Evolutionary conservation across 2,797 vertebrate species (phyloP), one percentile per base, ranked within the genome.

Genomic region (Eulemur albifrons): DNA sequence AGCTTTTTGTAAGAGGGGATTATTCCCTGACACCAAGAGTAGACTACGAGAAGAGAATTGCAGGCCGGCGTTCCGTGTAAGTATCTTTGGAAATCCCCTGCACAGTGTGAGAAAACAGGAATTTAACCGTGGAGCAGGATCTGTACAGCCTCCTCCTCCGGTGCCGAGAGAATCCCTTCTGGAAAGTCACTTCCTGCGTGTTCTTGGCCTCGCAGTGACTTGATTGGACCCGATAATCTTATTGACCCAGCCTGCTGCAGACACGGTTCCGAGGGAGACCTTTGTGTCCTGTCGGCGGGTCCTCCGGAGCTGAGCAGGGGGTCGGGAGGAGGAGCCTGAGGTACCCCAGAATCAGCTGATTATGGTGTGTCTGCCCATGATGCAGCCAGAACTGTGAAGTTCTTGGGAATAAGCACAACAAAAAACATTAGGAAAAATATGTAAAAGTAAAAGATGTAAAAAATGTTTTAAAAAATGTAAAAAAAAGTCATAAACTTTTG

Each of bases 61-160:
- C 0, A 2, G 25, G 38, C 50, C 15, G 12, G 35, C 50, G 40
- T 12, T 57, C 12, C 30, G 30, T 35, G 4, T 14, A 40, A 5
- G 4, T 13, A 2, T 15, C 35, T 23, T 5, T 4, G 23, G 21
- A 69, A 69, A 38, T 38, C 30, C 43, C 25, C 2, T 9, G 0
- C 25, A 25, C 3, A 25, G 21, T 25, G 3, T 40, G n/a, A 9
- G n/a, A 20, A 73, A 32, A 1, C 12, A 15, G 27, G 90, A 25
- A 5, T 40, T 2, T 7, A 21, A 12, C 7, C 25, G 0, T 10
- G 1, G 6, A 17, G 18, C 2, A 2, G 38, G 6, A 0, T 43
- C 32, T 32, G 1, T 27, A 0, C 0, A 13, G 3, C 11, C 7
- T 7, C 5, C 45, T 65, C 35, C 14, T 32, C 0, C 25, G 27